phyloP scores from a whole-genome alignment of 2,797 vertebrate species.

The Falco concolor region DNA sequence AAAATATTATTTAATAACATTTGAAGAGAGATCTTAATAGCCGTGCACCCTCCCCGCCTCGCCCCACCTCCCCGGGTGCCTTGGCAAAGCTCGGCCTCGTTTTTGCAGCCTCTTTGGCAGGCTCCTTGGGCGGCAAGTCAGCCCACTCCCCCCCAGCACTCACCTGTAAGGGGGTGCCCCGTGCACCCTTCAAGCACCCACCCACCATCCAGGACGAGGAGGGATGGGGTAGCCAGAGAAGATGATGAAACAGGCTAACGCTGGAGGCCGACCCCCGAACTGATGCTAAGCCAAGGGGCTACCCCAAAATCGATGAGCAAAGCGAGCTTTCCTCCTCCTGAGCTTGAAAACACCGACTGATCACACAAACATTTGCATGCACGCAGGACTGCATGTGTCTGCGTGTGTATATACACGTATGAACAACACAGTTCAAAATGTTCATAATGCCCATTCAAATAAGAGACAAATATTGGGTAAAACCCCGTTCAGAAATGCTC shows the following conservation, averaged over 20 bases:
- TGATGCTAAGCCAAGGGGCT: not conserved
- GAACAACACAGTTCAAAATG: not conserved
- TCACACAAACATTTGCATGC: not conserved
- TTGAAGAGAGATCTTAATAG: constrained; percentile 34
- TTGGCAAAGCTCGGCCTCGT: fast-evolving
- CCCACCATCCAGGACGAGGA: fast-evolving
- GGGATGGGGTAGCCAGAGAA: not conserved
- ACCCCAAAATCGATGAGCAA: not conserved
- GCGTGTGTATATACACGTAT: not conserved
- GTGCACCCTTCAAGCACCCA: not conserved
- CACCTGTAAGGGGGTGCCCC: not conserved
- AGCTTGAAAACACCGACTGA: not conserved
- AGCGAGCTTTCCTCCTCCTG: not conserved
- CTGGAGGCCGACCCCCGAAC: not conserved
- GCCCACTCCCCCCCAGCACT: fast-evolving
- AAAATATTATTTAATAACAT: constrained; percentile 51
- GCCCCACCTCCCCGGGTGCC: not conserved
- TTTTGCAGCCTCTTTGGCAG: not conserved
- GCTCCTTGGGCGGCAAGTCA: not conserved
- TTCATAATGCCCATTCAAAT: constrained; percentile 35
- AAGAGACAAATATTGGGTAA: constrained; percentile 44
- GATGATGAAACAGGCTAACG: not conserved
- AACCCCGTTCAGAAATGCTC: not conserved
- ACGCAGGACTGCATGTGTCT: not conserved
- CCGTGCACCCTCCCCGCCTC: not conserved